Conservation (phyloP, 2,888 invertebrate genomes). For the Neria commutata region DNA sequence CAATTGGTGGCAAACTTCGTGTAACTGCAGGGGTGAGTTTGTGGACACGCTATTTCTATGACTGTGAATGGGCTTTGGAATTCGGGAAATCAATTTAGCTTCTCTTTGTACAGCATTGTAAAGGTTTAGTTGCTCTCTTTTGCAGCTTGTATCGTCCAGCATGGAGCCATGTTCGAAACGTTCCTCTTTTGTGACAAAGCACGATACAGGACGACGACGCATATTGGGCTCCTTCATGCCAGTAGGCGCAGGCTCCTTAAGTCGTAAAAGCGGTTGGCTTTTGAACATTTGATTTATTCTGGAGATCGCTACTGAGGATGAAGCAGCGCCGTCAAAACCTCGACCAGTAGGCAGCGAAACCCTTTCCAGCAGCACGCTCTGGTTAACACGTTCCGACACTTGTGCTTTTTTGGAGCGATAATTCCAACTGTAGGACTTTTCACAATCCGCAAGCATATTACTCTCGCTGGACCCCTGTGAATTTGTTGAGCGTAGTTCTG, state of each 20-base stretch:
- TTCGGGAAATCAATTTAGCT: slow-evolving; percentile 36
- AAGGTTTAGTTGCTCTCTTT: too few relatives aligned
- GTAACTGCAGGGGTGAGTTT: slow-evolving; percentile 27
- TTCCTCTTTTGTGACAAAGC: slow-evolving; percentile 31
- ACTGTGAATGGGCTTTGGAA: slow-evolving; percentile 40
- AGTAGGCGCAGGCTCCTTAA: slow-evolving; percentile 26
- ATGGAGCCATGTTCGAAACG: slow-evolving; percentile 24
- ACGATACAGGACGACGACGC: slow-evolving; percentile 31
- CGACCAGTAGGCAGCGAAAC: background rate
- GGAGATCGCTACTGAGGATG: slow-evolving; percentile 9
- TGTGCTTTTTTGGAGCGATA: slow-evolving; percentile 45
- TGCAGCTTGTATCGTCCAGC: too few relatives aligned
- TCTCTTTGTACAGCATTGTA: too few relatives aligned
- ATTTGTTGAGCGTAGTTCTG: too few relatives aligned
- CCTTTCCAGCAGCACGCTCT: background rate
- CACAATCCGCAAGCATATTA: slow-evolving; percentile 41
- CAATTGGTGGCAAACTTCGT: slow-evolving; percentile 40
- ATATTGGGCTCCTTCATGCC: slow-evolving; percentile 34
- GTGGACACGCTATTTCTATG: slow-evolving; percentile 12
- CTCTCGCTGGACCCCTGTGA: too few relatives aligned
- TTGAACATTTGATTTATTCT: slow-evolving; percentile 44
- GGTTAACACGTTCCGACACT: slow-evolving; percentile 40
- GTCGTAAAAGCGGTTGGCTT: slow-evolving; percentile 31
- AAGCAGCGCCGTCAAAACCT: background rate
- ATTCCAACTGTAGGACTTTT: slow-evolving; percentile 54